A percentile compares a stretch with the other conserved stretches of the same genome.
Conservation (phyloP, 2,797 vertebrate species). For the Crenuchus spilurus region DNA sequence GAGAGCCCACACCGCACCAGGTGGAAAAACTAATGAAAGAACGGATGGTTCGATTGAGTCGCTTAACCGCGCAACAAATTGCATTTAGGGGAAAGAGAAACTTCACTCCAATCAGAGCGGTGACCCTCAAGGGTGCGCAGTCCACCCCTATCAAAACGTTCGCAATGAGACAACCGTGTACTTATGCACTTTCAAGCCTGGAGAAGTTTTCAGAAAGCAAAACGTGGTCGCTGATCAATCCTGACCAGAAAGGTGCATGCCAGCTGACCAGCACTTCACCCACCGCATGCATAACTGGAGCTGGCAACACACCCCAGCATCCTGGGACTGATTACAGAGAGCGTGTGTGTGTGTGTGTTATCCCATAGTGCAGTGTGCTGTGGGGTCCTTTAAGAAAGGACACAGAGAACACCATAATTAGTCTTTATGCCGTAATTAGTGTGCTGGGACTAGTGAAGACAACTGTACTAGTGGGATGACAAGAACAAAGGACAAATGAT, state of each 20-base stretch:
- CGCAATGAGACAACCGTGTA: not conserved
- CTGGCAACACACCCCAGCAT: constrained; percentile 37
- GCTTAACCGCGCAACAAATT: constrained; percentile 23
- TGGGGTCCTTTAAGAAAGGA: constrained; percentile 13
- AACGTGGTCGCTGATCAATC: constrained; percentile 23
- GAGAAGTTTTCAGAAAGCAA: not conserved
- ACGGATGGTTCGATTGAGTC: constrained; percentile 1
- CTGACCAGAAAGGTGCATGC: constrained; percentile 7
- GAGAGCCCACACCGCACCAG: constrained; percentile 19
- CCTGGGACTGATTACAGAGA: constrained; percentile 45
- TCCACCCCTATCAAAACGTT: not conserved
- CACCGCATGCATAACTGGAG: constrained; percentile 16
- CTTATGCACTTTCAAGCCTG: not conserved
- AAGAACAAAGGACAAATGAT: constrained; percentile 26
- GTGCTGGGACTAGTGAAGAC: constrained; percentile 33
- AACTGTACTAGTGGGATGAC: constrained; percentile 25
- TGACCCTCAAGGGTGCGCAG: not conserved
- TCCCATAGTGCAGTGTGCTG: constrained; percentile 1
- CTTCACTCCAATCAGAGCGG: not conserved
- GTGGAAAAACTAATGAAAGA: constrained; percentile 11
- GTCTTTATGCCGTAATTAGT: constrained; percentile 10
- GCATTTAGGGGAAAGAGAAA: constrained; percentile 32
- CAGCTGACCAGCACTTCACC: constrained; percentile 39
- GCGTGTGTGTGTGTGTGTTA: constrained; percentile 7
- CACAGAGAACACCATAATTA: constrained; percentile 25